phyloP scores from a whole-genome alignment of 2,113 vertebrate genomes.

The Alexandromys fortis region DNA sequence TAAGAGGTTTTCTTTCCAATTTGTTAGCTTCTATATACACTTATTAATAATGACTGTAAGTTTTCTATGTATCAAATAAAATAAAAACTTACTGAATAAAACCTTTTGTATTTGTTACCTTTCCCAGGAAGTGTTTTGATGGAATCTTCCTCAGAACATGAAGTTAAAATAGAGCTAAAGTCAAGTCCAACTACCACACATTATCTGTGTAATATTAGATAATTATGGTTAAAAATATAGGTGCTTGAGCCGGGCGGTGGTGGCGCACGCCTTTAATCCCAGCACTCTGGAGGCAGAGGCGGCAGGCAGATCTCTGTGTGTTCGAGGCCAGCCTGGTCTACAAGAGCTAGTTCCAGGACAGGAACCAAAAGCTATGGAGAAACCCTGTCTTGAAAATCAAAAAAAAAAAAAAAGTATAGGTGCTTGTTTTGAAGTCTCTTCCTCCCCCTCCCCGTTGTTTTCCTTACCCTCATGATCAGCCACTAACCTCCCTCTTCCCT shows the following conservation, averaged over 20 bases:
- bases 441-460: neutral
- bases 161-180: neutral
- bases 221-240: neutral
- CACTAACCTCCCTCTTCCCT: neutral
- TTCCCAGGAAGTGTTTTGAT: neutral
- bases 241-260: no score
- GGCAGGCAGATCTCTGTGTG: no score
- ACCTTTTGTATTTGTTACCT: neutral
- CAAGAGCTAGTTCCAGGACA: no score
- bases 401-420: neutral
- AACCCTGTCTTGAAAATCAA: no score
- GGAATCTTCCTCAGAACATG: neutral
- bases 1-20: neutral
- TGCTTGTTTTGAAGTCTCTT: neutral
- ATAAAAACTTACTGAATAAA: slow-evolving; percentile 3
- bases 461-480: neutral
- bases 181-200: neutral
- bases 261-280: no score
- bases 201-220: neutral
- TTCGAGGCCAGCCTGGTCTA: no score
- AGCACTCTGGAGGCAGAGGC: no score
- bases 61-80: neutral
- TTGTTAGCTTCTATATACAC: neutral
- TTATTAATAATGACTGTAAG: slow-evolving; percentile 42
- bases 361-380: no score